phyloP scores from a whole-genome alignment of 2,888 invertebrate species.

The Phymatocera aterrima region DNA sequence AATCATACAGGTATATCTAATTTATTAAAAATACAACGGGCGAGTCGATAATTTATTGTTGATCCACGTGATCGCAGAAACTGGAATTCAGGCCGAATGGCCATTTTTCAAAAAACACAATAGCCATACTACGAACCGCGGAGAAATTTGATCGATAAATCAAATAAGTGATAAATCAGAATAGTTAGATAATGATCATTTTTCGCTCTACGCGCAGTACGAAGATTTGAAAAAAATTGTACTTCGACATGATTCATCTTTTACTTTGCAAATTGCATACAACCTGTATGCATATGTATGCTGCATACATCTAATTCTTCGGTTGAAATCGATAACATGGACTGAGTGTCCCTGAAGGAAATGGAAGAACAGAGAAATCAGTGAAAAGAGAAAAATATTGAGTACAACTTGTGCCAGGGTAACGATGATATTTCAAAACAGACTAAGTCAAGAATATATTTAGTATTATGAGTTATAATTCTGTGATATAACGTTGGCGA shows the following conservation, averaged over 20 bases:
- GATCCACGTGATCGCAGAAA: not conserved
- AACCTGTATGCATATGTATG: too few species aligned
- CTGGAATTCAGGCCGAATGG: too few species aligned
- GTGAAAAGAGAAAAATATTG: not conserved
- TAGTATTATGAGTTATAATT: constrained; percentile 17
- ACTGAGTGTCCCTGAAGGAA: too few species aligned
- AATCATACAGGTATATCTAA: too few species aligned
- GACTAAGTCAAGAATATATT: constrained; percentile 20
- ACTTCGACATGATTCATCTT: too few species aligned
- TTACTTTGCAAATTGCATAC: too few species aligned
- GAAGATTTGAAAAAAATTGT: too few species aligned
- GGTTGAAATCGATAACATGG: too few species aligned
- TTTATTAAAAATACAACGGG: constrained; percentile 11
- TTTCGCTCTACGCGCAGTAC: too few species aligned
- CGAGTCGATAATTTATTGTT: not conserved
- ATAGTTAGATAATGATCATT: not conserved
- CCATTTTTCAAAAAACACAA: not conserved
- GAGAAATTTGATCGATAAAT: not conserved
- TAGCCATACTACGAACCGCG: not conserved
- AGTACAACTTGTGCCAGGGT: not conserved
- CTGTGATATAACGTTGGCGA: constrained; percentile 20
- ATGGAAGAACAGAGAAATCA: not conserved
- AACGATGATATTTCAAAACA: not conserved
- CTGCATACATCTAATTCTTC: too few species aligned
- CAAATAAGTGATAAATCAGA: not conserved